Conservation (phyloP, 1,140 invertebrate genomes). For the Zaprionus camerounensis region DNA sequence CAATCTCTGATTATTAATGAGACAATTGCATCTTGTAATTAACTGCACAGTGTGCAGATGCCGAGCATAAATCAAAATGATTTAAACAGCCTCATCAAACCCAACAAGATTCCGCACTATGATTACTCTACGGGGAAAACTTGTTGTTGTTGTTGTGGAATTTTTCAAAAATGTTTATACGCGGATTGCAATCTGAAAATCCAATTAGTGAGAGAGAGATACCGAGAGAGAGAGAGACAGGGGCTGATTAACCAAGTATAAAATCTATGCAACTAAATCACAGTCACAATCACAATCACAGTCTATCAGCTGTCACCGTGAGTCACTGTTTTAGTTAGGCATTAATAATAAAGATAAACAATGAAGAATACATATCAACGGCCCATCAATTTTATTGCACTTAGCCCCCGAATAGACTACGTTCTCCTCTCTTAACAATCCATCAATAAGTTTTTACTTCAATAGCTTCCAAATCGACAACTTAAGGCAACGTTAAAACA, state of each 20-base stretch:
- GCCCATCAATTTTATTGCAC: constrained; percentile 28
- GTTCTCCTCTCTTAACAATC: constrained; percentile 8
- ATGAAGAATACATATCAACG: not conserved
- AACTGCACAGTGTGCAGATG: constrained; percentile 52
- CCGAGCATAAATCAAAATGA: constrained; percentile 68
- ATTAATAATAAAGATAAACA: not conserved
- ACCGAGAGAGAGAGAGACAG: not conserved
- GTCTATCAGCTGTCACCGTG: not conserved
- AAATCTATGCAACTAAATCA: not conserved
- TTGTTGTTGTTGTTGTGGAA: constrained; percentile 31
- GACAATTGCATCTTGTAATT: constrained; percentile 66
- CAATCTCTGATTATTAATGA: constrained; percentile 67
- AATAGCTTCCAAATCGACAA: constrained; percentile 14
- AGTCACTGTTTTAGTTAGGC: not conserved
- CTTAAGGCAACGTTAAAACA: constrained; percentile 9
- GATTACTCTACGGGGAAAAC: constrained; percentile 54
- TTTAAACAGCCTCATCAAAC: constrained; percentile 70
- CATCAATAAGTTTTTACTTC: constrained; percentile 21
- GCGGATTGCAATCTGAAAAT: constrained; percentile 32
- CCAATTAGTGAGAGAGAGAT: constrained; percentile 33
- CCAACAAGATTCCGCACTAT: constrained; percentile 72
- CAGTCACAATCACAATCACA: not conserved
- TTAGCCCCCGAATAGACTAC: not conserved
- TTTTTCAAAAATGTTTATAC: constrained; percentile 24
- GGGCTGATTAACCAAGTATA: not conserved